These are phyloP conservation scores for Idaea aversata DNA, from an alignment of 2,888 invertebrate species.

Conservation along the genomic window DNA sequence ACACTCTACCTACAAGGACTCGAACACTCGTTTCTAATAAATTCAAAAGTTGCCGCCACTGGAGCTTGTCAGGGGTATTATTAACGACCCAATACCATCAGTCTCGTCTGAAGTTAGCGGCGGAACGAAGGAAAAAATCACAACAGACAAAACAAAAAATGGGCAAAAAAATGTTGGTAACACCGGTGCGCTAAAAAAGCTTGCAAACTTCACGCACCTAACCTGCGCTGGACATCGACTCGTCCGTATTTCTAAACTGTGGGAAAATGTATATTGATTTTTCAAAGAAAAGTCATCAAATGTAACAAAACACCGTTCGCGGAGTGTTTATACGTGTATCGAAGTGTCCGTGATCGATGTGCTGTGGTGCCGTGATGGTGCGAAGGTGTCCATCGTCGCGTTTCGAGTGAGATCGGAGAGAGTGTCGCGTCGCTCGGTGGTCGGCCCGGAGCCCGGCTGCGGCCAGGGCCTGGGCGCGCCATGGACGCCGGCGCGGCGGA, in stretches of 20 bases:
- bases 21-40: conserved; percentile 4
- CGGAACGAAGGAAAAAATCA: conserved; percentile 78
- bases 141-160: conserved; percentile 79
- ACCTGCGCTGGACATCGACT: conserved; percentile 82
- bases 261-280: conserved; percentile 82
- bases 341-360: conserved; percentile 72
- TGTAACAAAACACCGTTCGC: conserved; percentile 80
- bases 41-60: conserved; percentile 48
- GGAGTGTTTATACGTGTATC: conserved; percentile 78
- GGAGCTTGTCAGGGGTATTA: conserved; percentile 47
- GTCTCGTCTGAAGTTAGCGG: conserved; percentile 62
- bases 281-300: conserved; percentile 81
- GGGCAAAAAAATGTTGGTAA: conserved; percentile 81
- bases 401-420: conserved; percentile 75
- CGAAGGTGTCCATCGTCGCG: conserved; percentile 74
- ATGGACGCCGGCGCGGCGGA: conserved; percentile 76
- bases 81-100: conserved; percentile 60
- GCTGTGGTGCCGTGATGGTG: conserved; percentile 78
- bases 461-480: conserved; percentile 77
- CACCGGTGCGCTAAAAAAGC: conserved; percentile 82
- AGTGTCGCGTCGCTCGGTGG: conserved; percentile 77
- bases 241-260: conserved; percentile 78
- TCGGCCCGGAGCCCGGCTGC: conserved; percentile 76
- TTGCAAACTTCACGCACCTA: conserved; percentile 81
- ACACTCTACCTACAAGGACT: neutral